Percentiles rank a stretch among this genome's conserved stretches.
phyloP scores from a whole-genome alignment of 1,140 invertebrate species.

The Ganaspis sp. region DNA sequence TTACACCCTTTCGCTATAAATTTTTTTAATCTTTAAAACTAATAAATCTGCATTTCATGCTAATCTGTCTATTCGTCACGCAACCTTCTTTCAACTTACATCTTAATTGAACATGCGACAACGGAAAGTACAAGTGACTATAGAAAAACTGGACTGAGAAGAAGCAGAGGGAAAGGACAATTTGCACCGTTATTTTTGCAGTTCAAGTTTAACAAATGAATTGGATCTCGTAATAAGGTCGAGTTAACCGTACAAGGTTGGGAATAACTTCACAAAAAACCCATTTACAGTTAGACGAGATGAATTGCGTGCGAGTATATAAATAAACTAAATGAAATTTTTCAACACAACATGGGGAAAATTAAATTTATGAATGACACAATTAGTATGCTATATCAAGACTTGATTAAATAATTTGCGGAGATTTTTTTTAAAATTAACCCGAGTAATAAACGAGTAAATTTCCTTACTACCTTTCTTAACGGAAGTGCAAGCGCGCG shows the following conservation, averaged over 20 bases:
- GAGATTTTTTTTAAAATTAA: neutral
- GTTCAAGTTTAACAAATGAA: constrained; percentile 22
- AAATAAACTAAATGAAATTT: constrained; percentile 8
- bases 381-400: neutral
- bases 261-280: constrained; percentile 6
- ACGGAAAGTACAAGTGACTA: constrained; percentile 22
- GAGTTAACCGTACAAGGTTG: constrained; percentile 24
- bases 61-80: constrained; percentile 5
- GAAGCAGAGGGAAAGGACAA: neutral
- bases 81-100: neutral
- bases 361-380: neutral
- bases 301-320: constrained; percentile 8
- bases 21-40: neutral
- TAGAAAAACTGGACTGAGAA: constrained; percentile 4
- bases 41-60: neutral
- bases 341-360: neutral
- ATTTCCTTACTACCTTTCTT: neutral
- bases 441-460: neutral
- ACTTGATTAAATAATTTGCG: neutral
- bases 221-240: neutral
- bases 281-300: constrained; percentile 18
- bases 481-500: constrained; percentile 15
- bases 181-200: constrained; percentile 3
- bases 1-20: neutral
- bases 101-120: constrained; percentile 25